Conservation (phyloP, 2,113 vertebrate genomes). For the Tenrec ecaudatus region DNA sequence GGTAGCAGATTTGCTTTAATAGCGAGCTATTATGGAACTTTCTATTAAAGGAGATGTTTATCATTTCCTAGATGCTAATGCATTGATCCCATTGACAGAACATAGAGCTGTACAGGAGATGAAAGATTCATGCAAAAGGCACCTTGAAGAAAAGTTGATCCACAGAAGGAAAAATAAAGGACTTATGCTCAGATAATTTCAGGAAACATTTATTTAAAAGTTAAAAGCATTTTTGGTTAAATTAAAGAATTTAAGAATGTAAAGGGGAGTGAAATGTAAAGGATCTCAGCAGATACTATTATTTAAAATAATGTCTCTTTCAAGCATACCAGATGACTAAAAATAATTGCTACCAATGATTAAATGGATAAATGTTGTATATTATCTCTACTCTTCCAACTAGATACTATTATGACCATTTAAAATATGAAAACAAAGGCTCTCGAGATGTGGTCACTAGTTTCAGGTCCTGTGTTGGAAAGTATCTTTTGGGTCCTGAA, state of each 20-base stretch:
- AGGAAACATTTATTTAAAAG: background rate
- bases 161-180: background rate
- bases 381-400: background rate
- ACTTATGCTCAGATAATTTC: background rate
- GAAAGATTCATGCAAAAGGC: conserved; percentile 35
- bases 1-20: background rate
- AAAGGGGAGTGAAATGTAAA: background rate
- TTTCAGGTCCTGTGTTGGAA: too few species aligned
- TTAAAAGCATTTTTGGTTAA: background rate
- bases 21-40: background rate
- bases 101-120: background rate
- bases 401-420: background rate
- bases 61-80: background rate
- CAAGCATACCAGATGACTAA: background rate
- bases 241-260: background rate
- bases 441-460: background rate
- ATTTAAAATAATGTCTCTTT: background rate
- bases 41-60: background rate
- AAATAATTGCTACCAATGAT: background rate
- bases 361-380: background rate
- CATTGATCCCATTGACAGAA: background rate
- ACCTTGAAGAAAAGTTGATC: background rate
- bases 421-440: background rate
- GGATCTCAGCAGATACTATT: background rate
- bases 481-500: too few species aligned